phyloP scores from a whole-genome alignment of 2,888 invertebrate genomes.

The Cheilosia variabilis region DNA sequence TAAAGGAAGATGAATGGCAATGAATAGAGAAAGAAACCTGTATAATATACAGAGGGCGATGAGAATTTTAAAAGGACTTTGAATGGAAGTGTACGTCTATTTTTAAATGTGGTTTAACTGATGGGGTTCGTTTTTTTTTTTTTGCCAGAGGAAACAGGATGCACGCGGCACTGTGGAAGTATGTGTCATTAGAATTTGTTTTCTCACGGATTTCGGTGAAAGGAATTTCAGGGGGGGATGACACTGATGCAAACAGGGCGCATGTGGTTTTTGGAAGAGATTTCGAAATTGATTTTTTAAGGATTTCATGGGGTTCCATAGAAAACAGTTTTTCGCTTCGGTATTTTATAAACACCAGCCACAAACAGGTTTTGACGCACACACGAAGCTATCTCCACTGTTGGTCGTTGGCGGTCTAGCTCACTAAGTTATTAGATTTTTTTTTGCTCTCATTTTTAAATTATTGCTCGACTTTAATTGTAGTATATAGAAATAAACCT shows the following conservation, averaged over 20 bases:
- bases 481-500: too few species aligned
- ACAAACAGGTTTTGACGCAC: too few species aligned
- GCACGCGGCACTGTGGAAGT: constrained; percentile 25
- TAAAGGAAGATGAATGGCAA: constrained; percentile 27
- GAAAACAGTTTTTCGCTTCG: too few species aligned
- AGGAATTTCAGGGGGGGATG: neutral
- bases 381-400: too few species aligned
- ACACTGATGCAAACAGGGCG: too few species aligned
- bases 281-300: neutral
- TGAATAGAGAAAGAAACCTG: constrained; percentile 8
- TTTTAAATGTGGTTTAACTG: constrained; percentile 9
- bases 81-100: constrained; percentile 27
- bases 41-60: neutral
- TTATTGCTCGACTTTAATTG: too few species aligned
- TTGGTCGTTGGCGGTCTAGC: too few species aligned
- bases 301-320: too few species aligned
- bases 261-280: neutral
- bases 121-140: constrained; percentile 11
- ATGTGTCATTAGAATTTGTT: constrained; percentile 21
- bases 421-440: too few species aligned
- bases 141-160: constrained; percentile 27
- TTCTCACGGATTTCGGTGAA: constrained; percentile 28
- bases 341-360: too few species aligned
- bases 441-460: too few species aligned
- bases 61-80: constrained; percentile 41